phyloP scores from a whole-genome alignment of 2,888 invertebrate genomes.

The Campaea margaritaria region DNA sequence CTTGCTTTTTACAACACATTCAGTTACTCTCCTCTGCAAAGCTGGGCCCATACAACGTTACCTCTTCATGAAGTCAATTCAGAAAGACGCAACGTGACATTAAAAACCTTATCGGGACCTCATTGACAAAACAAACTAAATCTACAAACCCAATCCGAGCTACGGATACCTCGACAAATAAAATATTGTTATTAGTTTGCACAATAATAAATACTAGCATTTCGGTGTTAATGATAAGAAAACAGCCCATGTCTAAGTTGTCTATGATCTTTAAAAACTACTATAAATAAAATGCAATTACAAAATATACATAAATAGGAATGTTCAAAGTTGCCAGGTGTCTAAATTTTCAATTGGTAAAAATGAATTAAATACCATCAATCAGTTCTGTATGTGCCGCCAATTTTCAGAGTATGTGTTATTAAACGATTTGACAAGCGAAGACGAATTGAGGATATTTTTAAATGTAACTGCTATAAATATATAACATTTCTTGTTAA shows the following conservation, averaged over 20 bases:
- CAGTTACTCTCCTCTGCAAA: constrained; percentile 66
- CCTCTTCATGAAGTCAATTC: constrained; percentile 46
- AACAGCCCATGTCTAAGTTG: constrained; percentile 76
- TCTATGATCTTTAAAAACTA: constrained; percentile 63
- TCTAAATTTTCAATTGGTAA: constrained; percentile 26
- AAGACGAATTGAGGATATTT: neutral
- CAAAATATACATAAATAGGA: constrained; percentile 63
- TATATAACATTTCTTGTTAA: neutral
- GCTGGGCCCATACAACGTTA: constrained; percentile 41
- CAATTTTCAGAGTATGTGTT: constrained; percentile 47
- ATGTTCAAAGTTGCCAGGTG: constrained; percentile 58
- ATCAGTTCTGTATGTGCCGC: constrained; percentile 48
- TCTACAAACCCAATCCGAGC: constrained; percentile 61
- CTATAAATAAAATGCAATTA: constrained; percentile 69
- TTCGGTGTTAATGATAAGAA: constrained; percentile 44
- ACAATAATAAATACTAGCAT: constrained; percentile 44
- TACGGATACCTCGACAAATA: constrained; percentile 63
- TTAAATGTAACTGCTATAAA: neutral
- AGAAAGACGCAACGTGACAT: constrained; percentile 40
- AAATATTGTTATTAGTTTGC: constrained; percentile 50
- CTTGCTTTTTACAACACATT: constrained; percentile 67
- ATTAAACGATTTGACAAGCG: constrained; percentile 26
- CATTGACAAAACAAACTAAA: constrained; percentile 36
- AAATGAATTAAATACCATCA: constrained; percentile 25
- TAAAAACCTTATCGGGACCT: constrained; percentile 45